A percentile compares a stretch with the other conserved stretches of the same genome.
Evolutionary conservation across 2,113 vertebrate genomes (phyloP).

Genomic region (Orientallactaga bullata): DNA sequence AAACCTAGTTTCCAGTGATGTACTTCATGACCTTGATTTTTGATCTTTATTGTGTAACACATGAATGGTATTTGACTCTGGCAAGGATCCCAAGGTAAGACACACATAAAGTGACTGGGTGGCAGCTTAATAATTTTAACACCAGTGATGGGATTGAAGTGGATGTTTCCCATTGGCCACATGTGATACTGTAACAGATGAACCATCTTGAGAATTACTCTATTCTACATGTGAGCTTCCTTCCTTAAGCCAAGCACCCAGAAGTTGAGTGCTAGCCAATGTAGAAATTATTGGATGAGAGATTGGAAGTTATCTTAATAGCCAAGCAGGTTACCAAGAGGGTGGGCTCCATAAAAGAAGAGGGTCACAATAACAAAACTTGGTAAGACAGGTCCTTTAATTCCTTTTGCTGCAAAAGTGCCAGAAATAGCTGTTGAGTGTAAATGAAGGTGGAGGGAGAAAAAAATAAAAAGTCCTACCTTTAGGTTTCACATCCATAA

Average conservation of each 20-base stretch:
- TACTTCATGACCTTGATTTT: background rate
- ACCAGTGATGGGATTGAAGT: background rate
- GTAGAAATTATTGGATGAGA: background rate
- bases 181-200: background rate
- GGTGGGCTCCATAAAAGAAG: background rate
- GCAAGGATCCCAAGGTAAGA: conserved; percentile 29
- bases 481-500: background rate
- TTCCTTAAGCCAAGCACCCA: background rate
- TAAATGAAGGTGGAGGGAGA: background rate
- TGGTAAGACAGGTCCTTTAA: background rate
- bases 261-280: background rate
- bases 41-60: background rate
- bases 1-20: background rate
- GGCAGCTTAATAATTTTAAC: background rate
- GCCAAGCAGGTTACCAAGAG: background rate
- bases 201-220: background rate
- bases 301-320: background rate
- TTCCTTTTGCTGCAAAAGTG: background rate
- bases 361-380: background rate
- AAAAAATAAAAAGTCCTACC: background rate
- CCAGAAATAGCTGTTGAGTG: background rate
- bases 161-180: background rate
- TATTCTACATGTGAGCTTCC: background rate
- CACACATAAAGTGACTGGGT: background rate
- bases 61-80: background rate